phyloP scores from a whole-genome alignment of 1,140 invertebrate species.

The Euschistus heros region DNA sequence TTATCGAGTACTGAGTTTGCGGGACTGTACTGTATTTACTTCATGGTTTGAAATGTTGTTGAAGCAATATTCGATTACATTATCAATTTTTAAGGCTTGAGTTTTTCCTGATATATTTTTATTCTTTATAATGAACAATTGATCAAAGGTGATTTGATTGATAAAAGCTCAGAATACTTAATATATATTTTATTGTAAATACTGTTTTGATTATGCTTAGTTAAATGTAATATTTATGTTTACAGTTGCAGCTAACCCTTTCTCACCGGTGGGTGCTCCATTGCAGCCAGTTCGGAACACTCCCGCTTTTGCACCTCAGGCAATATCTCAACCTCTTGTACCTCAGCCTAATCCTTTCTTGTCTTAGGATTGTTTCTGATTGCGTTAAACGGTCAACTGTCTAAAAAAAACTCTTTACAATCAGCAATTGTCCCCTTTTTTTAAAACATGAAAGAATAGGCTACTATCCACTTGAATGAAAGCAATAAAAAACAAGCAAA shows the following conservation, averaged over 20 bases:
- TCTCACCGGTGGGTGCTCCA: slow-evolving; percentile 21
- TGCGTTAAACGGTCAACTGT: background rate
- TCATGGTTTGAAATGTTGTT: no score
- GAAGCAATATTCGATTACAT: no score
- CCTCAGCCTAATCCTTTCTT: slow-evolving; percentile 27
- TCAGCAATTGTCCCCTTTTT: background rate
- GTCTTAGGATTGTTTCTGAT: slow-evolving; percentile 18
- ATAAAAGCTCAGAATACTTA: no score
- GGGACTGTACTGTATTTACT: no score
- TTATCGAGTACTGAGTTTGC: no score
- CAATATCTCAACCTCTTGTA: slow-evolving; percentile 23
- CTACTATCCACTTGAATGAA: background rate
- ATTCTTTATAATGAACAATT: no score
- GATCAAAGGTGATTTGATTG: no score
- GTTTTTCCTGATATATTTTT: no score
- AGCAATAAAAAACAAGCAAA: background rate
- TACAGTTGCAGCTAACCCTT: slow-evolving; percentile 22
- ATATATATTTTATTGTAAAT: background rate
- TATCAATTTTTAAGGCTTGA: no score
- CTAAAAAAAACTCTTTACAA: background rate
- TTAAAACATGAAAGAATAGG: background rate
- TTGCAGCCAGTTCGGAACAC: slow-evolving; percentile 15
- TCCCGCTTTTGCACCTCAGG: background rate
- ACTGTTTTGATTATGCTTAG: background rate
- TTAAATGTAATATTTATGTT: background rate